Base-by-base conservation (phyloP, 35 echinoderm and acorn worm species). In the Patiria miniata region DNA sequence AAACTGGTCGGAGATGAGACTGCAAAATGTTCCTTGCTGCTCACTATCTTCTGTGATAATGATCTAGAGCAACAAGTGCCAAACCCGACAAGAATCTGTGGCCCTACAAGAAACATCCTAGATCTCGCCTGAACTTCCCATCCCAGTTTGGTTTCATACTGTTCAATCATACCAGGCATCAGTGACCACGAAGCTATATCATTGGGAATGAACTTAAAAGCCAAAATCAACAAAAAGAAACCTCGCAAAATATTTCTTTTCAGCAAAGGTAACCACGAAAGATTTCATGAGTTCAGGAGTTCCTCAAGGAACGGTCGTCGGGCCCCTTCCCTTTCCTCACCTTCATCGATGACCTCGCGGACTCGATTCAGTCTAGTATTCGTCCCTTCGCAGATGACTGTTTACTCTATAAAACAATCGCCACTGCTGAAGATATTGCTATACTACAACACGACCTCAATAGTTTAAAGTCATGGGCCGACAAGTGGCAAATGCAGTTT, bases 21-120 rank as follows among this genome's bases (percentile, higher is more conserved):
- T 29, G 29, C 56, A 2, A 83, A 83, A 77, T 90, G 88, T 33
- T 68, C 55, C 26, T 28, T 77, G 6, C n/a, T 90, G 44, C 88
- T 90, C 77, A 79, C 82, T n/a, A 90, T 90, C n/a, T 89, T 78
- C 79, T 82, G 82, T 56, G 87, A 80, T 21, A 52, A 51, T 80
- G 40, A 22, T 51, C 42, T 87, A 7, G 85, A 87, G 4, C 69
- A 79, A 32, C 18, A 44, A 37, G 86, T 81, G 1, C 80, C 33
- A 37, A 77, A 58, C 22, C 86, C 77, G 12, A 88, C 86, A 0
- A 80, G 77, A 38, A 81, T 81, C 8, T 9, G 36, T 18, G 86
- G 78, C 32, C 5, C 2, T 9, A 80, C 86, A 22, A 51, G 44
- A n/a, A 88, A 88, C 73, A 88, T 87, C 19, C 86, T 88, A 53